Evolutionary conservation across 2,113 vertebrate species (phyloP).

Genomic region (Pyrgilauda ruficollis): DNA sequence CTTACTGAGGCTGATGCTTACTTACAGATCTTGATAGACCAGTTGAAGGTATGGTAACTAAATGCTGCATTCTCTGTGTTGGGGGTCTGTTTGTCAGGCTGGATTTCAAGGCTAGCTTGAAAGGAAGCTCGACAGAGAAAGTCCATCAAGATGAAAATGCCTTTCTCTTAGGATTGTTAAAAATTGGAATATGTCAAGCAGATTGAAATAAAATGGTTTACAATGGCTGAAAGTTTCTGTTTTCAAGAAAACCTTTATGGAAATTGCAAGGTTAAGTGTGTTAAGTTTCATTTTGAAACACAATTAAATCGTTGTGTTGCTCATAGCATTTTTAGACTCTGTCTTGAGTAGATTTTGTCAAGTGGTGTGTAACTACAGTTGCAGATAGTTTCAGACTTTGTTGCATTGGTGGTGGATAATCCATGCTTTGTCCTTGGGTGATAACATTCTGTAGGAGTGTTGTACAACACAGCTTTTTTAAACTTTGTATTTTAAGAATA

Average conservation of each 20-base stretch:
- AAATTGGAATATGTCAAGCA: background rate
- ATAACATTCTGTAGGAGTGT: background rate
- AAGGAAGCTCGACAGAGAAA: background rate
- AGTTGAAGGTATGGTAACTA: slow-evolving; percentile 85
- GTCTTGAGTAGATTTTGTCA: background rate
- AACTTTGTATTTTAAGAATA: background rate
- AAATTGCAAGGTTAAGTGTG: background rate
- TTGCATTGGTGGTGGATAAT: background rate
- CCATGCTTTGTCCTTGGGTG: background rate
- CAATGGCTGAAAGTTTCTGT: background rate
- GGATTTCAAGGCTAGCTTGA: background rate
- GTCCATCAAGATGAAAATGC: background rate
- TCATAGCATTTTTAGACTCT: background rate
- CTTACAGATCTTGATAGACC: slow-evolving; percentile 98
- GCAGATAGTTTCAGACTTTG: background rate
- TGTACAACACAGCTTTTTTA: background rate
- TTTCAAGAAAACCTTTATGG: background rate
- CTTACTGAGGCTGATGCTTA: slow-evolving; percentile 97
- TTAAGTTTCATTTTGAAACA: background rate
- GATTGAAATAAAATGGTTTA: background rate
- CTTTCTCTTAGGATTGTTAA: background rate
- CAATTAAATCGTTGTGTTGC: background rate
- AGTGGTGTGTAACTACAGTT: background rate
- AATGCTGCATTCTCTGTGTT: background rate
- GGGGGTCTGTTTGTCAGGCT: background rate